Evolutionary conservation across 2,888 invertebrate species (phyloP).

Genomic region (Eudemis profundana): DNA sequence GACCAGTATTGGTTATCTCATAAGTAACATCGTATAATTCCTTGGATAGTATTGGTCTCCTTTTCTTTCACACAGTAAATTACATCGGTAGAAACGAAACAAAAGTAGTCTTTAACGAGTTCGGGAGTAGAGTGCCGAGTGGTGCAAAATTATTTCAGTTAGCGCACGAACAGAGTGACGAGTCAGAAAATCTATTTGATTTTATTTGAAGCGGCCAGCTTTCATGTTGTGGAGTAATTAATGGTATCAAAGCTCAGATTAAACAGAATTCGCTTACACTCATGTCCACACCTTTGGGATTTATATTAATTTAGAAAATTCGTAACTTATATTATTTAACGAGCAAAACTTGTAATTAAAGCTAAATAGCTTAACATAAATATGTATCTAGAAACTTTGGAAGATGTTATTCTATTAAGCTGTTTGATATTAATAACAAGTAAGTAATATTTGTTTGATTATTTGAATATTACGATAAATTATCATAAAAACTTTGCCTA

Average conservation of each 20-base stretch:
- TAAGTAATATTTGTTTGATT: too few relatives aligned
- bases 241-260: conserved; percentile 33
- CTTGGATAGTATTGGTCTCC: not conserved
- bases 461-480: too few relatives aligned
- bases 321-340: not conserved
- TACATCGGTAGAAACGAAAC: not conserved
- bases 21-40: not conserved
- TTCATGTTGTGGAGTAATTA: conserved; percentile 32
- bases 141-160: not conserved
- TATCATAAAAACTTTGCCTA: too few relatives aligned
- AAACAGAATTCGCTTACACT: conserved; percentile 27
- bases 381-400: too few relatives aligned
- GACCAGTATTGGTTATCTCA: not conserved
- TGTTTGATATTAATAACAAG: too few relatives aligned
- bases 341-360: not conserved
- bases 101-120: not conserved
- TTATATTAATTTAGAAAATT: conserved; percentile 4
- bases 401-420: too few relatives aligned
- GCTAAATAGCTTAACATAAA: not conserved
- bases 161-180: not conserved
- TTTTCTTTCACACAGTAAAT: not conserved
- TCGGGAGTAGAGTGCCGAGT: not conserved
- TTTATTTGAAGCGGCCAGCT: conserved; percentile 37
- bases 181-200: conserved; percentile 43
- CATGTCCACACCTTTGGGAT: conserved; percentile 22